Conservation (phyloP, 2,113 vertebrate genomes). For the Mus pahari region DNA sequence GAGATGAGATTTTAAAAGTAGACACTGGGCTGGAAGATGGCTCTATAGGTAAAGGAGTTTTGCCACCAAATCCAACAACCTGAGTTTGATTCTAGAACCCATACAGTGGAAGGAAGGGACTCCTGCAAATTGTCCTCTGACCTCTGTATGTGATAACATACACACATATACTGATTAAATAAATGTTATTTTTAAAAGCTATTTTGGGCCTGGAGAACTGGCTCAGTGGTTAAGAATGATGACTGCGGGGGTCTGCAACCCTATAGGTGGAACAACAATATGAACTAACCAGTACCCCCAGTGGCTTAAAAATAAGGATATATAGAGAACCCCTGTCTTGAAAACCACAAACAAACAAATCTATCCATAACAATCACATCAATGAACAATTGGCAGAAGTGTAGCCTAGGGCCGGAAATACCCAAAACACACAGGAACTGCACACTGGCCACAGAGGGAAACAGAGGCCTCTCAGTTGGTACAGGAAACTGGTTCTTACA, state of each 20-base stretch:
- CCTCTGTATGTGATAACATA: background rate
- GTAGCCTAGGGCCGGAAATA: background rate
- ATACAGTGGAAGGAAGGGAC: background rate
- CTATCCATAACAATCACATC: background rate
- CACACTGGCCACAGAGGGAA: background rate
- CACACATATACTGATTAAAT: background rate
- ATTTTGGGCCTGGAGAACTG: background rate
- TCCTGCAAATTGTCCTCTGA: background rate
- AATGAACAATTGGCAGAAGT: background rate
- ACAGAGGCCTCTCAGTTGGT: background rate
- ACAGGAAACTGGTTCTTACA: background rate
- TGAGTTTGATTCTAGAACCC: background rate
- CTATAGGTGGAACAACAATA: no score
- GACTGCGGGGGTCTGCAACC: no score
- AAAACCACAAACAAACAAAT: background rate
- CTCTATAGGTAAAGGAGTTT: background rate
- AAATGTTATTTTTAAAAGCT: background rate
- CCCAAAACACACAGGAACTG: fast-evolving
- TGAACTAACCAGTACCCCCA: no score
- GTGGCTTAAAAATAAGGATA: no score
- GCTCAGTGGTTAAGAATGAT: background rate
- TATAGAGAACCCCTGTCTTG: background rate
- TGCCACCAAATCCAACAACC: background rate
- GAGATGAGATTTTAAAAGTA: background rate
- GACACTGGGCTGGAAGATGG: background rate